Base-by-base conservation (phyloP, 2,888 invertebrate genomes). In the Eurytoma californica region DNA sequence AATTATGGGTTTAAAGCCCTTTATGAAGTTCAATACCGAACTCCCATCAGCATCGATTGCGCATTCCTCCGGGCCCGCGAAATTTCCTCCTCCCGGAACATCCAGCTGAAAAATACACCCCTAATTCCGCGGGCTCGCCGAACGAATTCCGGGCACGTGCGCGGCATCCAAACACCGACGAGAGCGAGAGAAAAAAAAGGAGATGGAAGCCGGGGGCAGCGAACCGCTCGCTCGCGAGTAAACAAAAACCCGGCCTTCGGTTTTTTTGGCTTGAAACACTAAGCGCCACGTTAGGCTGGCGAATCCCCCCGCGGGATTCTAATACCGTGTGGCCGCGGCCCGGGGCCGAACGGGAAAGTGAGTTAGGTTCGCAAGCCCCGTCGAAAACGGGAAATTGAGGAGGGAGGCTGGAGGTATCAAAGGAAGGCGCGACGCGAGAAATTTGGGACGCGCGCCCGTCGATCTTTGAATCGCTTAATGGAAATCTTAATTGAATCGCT, bases 71-170 rank as follows among this genome's bases (percentile, higher is more conserved):
- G 39, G 39, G 39, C 39, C 39, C 39, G 39, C 24, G 67, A 51
- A 67, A 67, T 51, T 28, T 67, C 49, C 67, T 53, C 67, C 24
- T 24, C 51, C 24, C 67, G 51, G 51, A n/a, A 68, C 53, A 63
- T 63, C 63, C 39, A 39, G 39, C 55, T 55, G 68, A 68, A 68
- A 68, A 68, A 68, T 28, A 68, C 68, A 68, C 53, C 68, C 55
- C 68, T 55, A 55, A 68, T 68, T 68, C 55, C 53, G 53, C 55
- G n/a, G 28, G 24, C 53, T n/a, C 53, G n/a, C 53, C 28, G 16
- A 24, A 28, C 28, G 68, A n/a, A 68, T 68, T 68, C 68, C 53
- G 28, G 55, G 53, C 68, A 68, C 68, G 68, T 68, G 28, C 24
- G 16, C 66, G 55, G 68, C 55, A 68, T 68, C 30, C 68, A 68